Base-by-base conservation (phyloP, 2,113 vertebrate species). In the Myotis yumanensis region DNA sequence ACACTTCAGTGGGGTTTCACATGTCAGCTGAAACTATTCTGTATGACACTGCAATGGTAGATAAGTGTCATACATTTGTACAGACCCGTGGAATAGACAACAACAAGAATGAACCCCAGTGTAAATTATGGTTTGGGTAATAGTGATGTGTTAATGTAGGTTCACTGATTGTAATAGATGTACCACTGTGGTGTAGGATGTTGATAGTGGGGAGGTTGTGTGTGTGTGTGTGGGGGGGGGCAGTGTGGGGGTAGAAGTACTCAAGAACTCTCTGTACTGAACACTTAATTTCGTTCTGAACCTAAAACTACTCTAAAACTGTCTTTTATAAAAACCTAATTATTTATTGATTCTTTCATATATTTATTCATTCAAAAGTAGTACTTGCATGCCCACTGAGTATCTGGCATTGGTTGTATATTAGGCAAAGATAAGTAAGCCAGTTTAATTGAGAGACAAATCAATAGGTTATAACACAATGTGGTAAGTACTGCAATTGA, bases 341-440 rank as follows among this genome's bases (percentile, higher is more conserved):
- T 20, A 79, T 16, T 73, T 72, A 43, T 86, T 72, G 5, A 52
- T 66, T 86, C 4, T 51, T 93, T 66, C 14, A 32, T 15, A 15
- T 62, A 51, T 89, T 89, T 69, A 68, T 64, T 82, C 28, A 86
- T 85, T 95, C 69, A 35, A 84, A 94, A 95, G 54, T 66, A 69
- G 66, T 80, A 76, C 64, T 28, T 80, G 4, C 25, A 48, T 86
- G 18, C 11, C 46, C 7, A 18, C 40, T 64, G 16, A 75, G 18
- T 86, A 1, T 69, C 86, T 93, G 64, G 9, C 43, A 87, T 91
- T 16, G 77, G 16, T 75, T 81, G 17, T 69, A 5, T 73, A 40
- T 66, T 86, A 46, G 3, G 25, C 18, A 79, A 93, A 76, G 43
- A 12, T 80, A 88, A 92, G 17, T 51, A 80, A 94, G 62, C 7